Conservation (phyloP, 1,140 invertebrate species). For the Lanistes nyassanus region DNA sequence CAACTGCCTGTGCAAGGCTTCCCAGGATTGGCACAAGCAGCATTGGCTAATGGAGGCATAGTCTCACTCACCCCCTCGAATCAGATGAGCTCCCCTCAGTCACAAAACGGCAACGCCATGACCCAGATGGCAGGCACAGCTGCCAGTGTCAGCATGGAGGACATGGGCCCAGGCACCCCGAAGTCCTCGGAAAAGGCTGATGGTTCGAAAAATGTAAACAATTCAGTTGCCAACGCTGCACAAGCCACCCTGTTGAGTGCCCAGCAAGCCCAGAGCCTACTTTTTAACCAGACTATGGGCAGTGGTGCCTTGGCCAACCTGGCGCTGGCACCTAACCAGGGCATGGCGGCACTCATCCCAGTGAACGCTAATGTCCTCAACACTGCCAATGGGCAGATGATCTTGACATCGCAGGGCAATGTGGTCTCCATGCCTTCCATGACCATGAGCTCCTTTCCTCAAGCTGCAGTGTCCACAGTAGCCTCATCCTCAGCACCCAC, state of each 20-base stretch:
- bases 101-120: conserved; percentile 1
- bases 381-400: conserved; percentile 27
- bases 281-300: conserved; percentile 21
- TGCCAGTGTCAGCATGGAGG: background rate
- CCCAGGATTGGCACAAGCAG: conserved; percentile 78
- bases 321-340: conserved; percentile 23
- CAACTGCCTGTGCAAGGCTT: conserved; percentile 65
- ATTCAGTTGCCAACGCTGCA: conserved; percentile 24
- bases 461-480: conserved; percentile 70
- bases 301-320: conserved; percentile 13
- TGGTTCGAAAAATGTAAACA: conserved; percentile 8
- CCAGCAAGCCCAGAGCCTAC: conserved; percentile 17
- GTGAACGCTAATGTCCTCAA: conserved; percentile 35
- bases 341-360: conserved; percentile 19
- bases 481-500: conserved; percentile 61
- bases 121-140: conserved; percentile 12
- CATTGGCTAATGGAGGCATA: conserved; percentile 59
- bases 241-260: conserved; percentile 13
- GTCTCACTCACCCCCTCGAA: conserved; percentile 13
- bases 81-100: conserved; percentile 19
- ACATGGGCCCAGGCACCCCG: background rate
- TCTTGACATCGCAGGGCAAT: conserved; percentile 26
- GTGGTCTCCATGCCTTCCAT: conserved; percentile 7
- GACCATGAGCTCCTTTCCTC: conserved; percentile 32
- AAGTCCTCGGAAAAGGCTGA: conserved; percentile 16